A percentile compares a stretch with the other conserved stretches of the same genome.
Evolutionary conservation across 2,113 vertebrate genomes (phyloP).

Genomic region (Callipepla californica): DNA sequence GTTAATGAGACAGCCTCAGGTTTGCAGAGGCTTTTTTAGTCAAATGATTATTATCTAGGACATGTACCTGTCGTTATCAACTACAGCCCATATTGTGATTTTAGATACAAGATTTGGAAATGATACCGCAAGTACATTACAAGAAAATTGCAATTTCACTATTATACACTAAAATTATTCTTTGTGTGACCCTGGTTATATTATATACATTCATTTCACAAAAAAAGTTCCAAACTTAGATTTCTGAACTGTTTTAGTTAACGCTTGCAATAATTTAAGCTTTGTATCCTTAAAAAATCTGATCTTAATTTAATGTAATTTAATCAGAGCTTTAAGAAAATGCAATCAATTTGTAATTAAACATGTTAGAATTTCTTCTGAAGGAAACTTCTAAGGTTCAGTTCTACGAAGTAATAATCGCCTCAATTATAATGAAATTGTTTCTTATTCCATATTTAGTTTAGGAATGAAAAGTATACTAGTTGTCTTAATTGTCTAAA

Average conservation of each 20-base stretch:
- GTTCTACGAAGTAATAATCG: not conserved
- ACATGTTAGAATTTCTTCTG: not conserved
- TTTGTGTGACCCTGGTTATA: not conserved
- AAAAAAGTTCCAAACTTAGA: not conserved
- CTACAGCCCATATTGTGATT: not conserved
- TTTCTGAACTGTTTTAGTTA: not conserved
- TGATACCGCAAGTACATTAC: not conserved
- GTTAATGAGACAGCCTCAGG: not conserved
- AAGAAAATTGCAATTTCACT: not conserved
- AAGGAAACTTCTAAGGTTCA: not conserved
- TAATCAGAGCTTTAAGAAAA: not conserved
- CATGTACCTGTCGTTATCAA: not conserved
- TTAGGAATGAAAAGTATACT: not conserved
- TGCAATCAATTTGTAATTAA: constrained; percentile 4
- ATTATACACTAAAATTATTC: not conserved
- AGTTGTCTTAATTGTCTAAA: not conserved
- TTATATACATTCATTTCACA: not conserved
- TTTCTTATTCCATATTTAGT: not conserved
- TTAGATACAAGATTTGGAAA: not conserved
- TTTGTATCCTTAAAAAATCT: not conserved
- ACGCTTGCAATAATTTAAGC: not conserved
- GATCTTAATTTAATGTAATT: not conserved
- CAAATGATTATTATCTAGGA: not conserved
- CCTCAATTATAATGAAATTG: not conserved
- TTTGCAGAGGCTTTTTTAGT: not conserved